Evolutionary conservation across 2,888 invertebrate genomes (phyloP).

Genomic region (Agrochola lota): DNA sequence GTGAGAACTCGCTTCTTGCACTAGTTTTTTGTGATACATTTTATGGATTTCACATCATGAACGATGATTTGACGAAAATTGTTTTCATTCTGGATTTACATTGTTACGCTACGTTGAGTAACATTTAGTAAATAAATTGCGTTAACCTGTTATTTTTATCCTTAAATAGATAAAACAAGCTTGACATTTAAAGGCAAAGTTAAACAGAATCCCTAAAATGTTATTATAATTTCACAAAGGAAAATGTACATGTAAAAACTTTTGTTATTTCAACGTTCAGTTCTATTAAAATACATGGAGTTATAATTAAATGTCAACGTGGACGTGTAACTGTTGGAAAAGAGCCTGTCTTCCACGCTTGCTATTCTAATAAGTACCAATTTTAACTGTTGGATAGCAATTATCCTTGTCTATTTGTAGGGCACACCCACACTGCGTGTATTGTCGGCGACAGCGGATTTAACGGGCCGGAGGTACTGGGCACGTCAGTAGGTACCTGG

Average conservation of each 20-base stretch:
- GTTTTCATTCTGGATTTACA: conserved; percentile 27
- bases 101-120: background rate
- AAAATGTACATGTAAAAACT: conserved; percentile 16
- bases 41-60: conserved; percentile 62
- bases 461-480: conserved; percentile 70
- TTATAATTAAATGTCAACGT: conserved; percentile 27
- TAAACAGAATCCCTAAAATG: conserved; percentile 34
- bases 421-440: conserved; percentile 74
- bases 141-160: conserved; percentile 6
- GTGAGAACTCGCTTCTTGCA: conserved; percentile 75
- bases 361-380: conserved; percentile 47
- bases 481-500: conserved; percentile 67
- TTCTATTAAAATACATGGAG: conserved; percentile 18
- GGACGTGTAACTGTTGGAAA: conserved; percentile 3
- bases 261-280: conserved; percentile 32
- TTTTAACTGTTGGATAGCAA: conserved; percentile 66
- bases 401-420: conserved; percentile 68
- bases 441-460: conserved; percentile 73
- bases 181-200: conserved; percentile 32
- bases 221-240: conserved; percentile 30
- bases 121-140: conserved; percentile 16
- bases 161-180: conserved; percentile 17
- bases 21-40: conserved; percentile 63
- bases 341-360: conserved; percentile 27
- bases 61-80: conserved; percentile 58